Base-by-base conservation (phyloP, 1,140 invertebrate species). In the Neocloeon triangulifer region DNA sequence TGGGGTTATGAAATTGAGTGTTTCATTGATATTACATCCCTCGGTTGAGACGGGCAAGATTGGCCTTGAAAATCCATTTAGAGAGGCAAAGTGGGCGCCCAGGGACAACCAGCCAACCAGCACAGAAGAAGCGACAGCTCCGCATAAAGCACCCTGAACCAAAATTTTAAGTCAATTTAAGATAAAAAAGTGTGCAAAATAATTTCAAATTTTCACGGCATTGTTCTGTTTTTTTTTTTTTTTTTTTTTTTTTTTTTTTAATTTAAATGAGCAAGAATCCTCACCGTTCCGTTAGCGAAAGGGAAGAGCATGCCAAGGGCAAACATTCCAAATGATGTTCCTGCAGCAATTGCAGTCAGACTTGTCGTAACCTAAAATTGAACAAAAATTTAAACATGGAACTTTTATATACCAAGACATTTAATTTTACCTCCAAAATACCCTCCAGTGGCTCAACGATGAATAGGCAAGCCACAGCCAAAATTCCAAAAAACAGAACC, bases 311-410 rank as follows among this genome's bases (percentile, higher is more conserved):
- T 80, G 36, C 82, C 84, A 9, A 89, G 52, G 0, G 73, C 73
- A 47, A 88, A 91, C 9, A 86, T 59, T 2, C 81, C 82, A 37
- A 85, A 73, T 1, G 80, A 69, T 12, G 79, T 75, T 5, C 79
- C 80, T 13, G 77, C 72, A 10, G 80, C 72, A 38, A 86, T 77
- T 3, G 79, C 75, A 31, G 77, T 75, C 25, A 82, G 52, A 33
- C 75, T 73, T 20, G 74, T 67, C 1, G 78, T 76, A 26, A 80
- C 66, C 73, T 79, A 39, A 16, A 37, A 16, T n/a, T n/a, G n/a
- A n/a, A n/a, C n/a, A n/a, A n/a, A n/a, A n/a, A n/a, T n/a, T n/a
- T n/a, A n/a, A n/a, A n/a, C n/a, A n/a, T n/a, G n/a, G n/a, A n/a
- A n/a, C n/a, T n/a, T n/a, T n/a, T n/a, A n/a, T n/a, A n/a, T n/a